A percentile compares a stretch with the other conserved stretches of the same genome.
phyloP scores from a whole-genome alignment of 2,797 vertebrate genomes.

The Otolemur crassicaudatus region DNA sequence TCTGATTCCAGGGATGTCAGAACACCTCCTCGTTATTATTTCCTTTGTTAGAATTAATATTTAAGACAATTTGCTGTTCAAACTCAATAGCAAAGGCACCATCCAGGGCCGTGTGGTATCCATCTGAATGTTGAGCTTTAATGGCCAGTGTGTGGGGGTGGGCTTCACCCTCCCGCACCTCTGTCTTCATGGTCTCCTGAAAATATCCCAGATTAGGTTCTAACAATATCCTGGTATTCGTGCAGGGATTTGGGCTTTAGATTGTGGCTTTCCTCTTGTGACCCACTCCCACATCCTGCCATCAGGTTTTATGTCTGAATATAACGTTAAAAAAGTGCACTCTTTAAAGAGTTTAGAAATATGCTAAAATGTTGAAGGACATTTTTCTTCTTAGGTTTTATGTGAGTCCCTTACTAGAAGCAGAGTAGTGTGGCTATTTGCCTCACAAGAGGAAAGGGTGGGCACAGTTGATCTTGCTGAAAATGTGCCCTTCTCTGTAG shows the following conservation, averaged over 20 bases:
- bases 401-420: not conserved
- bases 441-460: not conserved
- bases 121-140: not conserved
- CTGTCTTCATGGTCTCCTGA: not conserved
- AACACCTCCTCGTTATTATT: constrained; percentile 31
- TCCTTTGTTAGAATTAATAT: constrained; percentile 65
- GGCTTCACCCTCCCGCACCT: not conserved
- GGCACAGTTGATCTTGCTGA: not conserved
- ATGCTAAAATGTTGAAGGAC: not conserved
- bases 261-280: not conserved
- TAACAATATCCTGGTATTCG: not conserved
- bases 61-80: constrained; percentile 17
- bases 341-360: not conserved
- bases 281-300: not conserved
- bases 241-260: not conserved
- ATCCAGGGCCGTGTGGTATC: not conserved
- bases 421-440: not conserved
- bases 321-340: not conserved
- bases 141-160: not conserved
- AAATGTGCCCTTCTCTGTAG: not conserved
- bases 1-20: not conserved
- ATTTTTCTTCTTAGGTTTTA: not conserved
- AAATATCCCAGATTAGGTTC: not conserved
- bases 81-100: not conserved
- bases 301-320: not conserved